Percentiles rank a stretch among this genome's conserved stretches.
Evolutionary conservation across 2,113 vertebrate species (phyloP).

Genomic region (Puntigrus tetrazona): DNA sequence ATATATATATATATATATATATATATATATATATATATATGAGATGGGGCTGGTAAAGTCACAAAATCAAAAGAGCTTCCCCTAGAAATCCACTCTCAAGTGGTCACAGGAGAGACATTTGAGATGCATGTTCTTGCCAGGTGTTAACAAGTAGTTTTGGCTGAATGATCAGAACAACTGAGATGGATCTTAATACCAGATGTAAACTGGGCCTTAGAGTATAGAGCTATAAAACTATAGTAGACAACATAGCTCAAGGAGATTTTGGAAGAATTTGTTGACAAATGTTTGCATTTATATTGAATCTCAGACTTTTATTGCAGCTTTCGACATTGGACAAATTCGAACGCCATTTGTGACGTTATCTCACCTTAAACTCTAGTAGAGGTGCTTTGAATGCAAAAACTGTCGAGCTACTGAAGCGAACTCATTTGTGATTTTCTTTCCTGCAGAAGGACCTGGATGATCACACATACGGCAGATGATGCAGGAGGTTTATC

Average conservation of each 20-base stretch:
- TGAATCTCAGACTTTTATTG: background rate
- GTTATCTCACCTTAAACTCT: background rate
- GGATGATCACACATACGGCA: background rate
- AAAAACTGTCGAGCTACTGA: background rate
- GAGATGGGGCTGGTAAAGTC: too few species aligned
- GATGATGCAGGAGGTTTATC: conserved; percentile 6
- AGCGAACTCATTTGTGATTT: background rate
- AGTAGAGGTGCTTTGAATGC: background rate
- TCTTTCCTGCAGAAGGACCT: background rate
- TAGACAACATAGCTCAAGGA: background rate
- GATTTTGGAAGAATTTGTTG: conserved; percentile 9
- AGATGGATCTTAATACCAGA: conserved; percentile 8
- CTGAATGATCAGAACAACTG: conserved; percentile 22
- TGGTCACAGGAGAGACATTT: conserved; percentile 10
- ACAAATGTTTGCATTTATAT: conserved; percentile 4
- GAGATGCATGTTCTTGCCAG: conserved; percentile 8
- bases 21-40: too few species aligned
- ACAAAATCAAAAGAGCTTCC: background rate
- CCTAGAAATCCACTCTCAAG: background rate
- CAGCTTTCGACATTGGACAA: background rate
- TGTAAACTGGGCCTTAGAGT: conserved; percentile 15
- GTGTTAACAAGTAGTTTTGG: conserved; percentile 20
- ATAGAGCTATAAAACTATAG: background rate
- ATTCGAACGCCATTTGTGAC: background rate
- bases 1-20: too few species aligned